Evolutionary conservation across 2,888 invertebrate species (phyloP).

Genomic region (Pseudococcus jackbeardsleyi): DNA sequence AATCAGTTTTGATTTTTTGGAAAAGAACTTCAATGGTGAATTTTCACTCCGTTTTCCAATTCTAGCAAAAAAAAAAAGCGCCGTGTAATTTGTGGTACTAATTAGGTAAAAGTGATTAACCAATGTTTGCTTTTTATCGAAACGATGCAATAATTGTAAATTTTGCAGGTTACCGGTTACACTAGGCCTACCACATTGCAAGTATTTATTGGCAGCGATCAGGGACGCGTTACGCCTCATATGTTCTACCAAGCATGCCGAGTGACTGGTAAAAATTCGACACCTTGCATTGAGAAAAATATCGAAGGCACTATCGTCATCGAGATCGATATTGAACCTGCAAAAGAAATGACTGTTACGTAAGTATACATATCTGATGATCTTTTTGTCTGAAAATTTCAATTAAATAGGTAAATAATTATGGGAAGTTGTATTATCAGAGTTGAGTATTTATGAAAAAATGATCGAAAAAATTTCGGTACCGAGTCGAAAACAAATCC

Average conservation of each 20-base stretch:
- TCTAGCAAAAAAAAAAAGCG: no score
- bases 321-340: slow-evolving; percentile 90
- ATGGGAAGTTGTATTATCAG: no score
- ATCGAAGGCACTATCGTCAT: slow-evolving; percentile 95
- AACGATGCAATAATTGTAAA: not conserved
- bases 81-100: no score
- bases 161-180: slow-evolving; percentile 81
- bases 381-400: not conserved
- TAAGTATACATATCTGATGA: slow-evolving; percentile 69
- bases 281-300: slow-evolving; percentile 89
- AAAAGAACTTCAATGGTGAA: no score
- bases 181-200: slow-evolving; percentile 88
- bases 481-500: no score
- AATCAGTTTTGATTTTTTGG: no score
- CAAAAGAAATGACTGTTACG: slow-evolving; percentile 90
- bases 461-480: no score
- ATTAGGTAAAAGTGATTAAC: not conserved
- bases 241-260: slow-evolving; percentile 98
- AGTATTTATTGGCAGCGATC: slow-evolving; percentile 93
- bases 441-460: no score
- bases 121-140: not conserved
- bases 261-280: slow-evolving; percentile 96
- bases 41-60: no score
- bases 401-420: no score
- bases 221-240: slow-evolving; percentile 91